These are phyloP conservation scores for Ophraella communa DNA, from an alignment of 2,888 invertebrate species.

Conservation along the genomic window DNA sequence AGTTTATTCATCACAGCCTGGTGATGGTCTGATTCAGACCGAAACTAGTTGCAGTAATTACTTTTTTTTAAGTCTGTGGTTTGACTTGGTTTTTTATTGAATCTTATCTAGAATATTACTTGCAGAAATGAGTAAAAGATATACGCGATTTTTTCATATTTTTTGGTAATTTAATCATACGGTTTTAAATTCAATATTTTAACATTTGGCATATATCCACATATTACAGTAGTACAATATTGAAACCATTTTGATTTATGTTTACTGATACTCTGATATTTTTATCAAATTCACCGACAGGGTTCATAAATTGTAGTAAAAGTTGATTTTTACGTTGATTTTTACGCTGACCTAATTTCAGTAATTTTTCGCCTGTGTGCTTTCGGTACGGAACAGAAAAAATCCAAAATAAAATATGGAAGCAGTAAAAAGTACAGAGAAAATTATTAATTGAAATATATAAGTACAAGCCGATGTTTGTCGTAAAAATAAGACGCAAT, in stretches of 20 bases:
- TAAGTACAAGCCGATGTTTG: background rate
- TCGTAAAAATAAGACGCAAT: too few species aligned
- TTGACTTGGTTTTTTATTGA: too few species aligned
- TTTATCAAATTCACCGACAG: conserved; percentile 21
- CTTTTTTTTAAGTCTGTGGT: too few species aligned
- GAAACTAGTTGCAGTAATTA: too few species aligned
- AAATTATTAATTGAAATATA: background rate
- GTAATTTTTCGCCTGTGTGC: background rate
- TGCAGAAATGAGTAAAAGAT: background rate
- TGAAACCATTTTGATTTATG: conserved; percentile 48
- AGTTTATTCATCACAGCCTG: too few species aligned
- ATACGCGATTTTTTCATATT: background rate
- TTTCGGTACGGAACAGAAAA: background rate
- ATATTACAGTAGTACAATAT: conserved; percentile 50
- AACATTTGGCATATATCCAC: conserved; percentile 38
- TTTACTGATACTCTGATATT: conserved; percentile 24
- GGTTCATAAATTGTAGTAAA: conserved; percentile 13
- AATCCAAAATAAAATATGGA: background rate
- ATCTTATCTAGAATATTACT: too few species aligned
- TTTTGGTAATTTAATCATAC: background rate
- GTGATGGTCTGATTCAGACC: too few species aligned
- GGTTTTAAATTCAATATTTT: conserved; percentile 42
- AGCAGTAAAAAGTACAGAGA: background rate
- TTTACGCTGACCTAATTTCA: too few species aligned
- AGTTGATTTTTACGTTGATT: background rate